These are phyloP conservation scores for Zootermopsis nevadensis DNA, from an alignment of 2,888 invertebrate species.

Conservation along the genomic window DNA sequence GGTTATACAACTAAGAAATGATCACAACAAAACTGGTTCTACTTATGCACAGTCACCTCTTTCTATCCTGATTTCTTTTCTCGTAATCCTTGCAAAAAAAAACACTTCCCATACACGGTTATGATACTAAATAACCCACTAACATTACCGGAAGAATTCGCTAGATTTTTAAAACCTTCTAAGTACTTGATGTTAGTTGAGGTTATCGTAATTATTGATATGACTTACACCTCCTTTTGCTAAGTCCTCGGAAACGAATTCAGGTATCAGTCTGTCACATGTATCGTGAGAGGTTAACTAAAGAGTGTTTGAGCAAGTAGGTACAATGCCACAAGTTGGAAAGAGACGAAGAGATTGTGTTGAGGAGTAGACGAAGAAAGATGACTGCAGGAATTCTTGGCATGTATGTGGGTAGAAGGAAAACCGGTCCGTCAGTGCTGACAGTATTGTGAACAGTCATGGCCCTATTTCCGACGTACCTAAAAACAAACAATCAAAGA, in stretches of 20 bases:
- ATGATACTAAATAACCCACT: not conserved
- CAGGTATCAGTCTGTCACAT: not conserved
- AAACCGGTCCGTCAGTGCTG: conserved; percentile 17
- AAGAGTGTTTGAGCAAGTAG: not conserved
- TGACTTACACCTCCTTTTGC: not conserved
- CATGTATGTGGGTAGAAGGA: not conserved
- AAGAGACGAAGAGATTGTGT: not conserved
- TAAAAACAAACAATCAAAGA: conserved; percentile 4
- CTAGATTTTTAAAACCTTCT: too few species aligned
- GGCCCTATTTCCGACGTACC: conserved; percentile 8
- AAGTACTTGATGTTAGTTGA: too few species aligned
- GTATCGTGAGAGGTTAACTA: not conserved
- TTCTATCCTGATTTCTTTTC: not conserved
- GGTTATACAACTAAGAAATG: not conserved
- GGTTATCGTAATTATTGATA: too few species aligned
- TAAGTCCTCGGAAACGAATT: not conserved
- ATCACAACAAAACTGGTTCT: not conserved
- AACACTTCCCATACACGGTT: not conserved
- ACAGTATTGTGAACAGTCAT: not conserved
- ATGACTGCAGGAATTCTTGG: not conserved
- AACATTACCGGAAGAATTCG: not conserved
- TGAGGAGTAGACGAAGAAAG: conserved; percentile 15
- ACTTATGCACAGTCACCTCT: not conserved
- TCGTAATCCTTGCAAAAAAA: not conserved
- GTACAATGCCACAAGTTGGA: not conserved